Evolutionary conservation across 2,113 vertebrate species (phyloP), one percentile per base, ranked within the genome.

Genomic region (Polypterus bichir): DNA sequence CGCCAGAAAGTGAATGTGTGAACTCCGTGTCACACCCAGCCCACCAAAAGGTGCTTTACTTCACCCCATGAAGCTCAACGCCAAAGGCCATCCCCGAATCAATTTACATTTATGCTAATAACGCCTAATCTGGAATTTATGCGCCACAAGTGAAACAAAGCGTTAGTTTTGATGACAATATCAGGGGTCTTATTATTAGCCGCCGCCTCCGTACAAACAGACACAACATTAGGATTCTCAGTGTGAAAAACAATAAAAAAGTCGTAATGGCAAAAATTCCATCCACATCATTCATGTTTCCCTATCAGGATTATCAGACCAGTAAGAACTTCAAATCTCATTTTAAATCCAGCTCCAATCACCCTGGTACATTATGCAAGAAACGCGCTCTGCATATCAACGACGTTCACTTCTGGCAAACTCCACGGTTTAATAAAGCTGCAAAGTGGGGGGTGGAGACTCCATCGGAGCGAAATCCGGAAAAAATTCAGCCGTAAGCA

Each of bases 331-430:
- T 78, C 76, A 81, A 83, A 88, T 74, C 77, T 81, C 74, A 79
- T 79, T 81, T 79, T 75, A 79, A 70, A 74, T 70, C 69, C 73
- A 75, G 73, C 69, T 71, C 70, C 74, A 86, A 87, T 84, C 77
- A 81, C 86, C 82, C 80, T 89, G 83, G 83, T 77, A 79, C 74
- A 79, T 86, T 86, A 85, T 74, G 77, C 66, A 71, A 81, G 80
- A 74, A 74, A 87, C 82, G 64, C 74, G 76, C 81, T 79, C 86
- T 92, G 90, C 89, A 92, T 91, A 92, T 90, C 89, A 92, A 91
- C 83, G 73, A 90, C 86, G 87, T 84, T 70, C 66, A 73, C 11
- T 84, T 86, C 86, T 75, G 74, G 80, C 80, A 85, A 81, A 83
- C 81, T 76, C 77, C 86, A 67, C 27, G 81, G 81, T 89, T 90